These are phyloP conservation scores for Ophthalmolycus amberensis DNA, from an alignment of 2,113 vertebrate genomes.

Conservation along the genomic window DNA sequence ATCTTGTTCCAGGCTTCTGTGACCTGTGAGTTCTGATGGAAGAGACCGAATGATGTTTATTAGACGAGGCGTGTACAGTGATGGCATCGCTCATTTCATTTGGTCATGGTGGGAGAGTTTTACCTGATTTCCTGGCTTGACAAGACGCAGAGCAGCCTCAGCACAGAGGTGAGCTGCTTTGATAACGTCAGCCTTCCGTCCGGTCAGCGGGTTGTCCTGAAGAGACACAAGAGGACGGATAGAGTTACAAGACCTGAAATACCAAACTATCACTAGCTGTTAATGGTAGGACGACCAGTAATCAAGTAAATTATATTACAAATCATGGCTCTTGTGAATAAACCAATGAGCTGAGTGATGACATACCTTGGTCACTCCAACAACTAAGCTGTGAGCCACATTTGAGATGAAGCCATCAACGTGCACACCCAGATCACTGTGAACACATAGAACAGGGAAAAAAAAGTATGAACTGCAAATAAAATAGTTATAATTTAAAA, in stretches of 20 bases:
- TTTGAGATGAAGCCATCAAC: slow-evolving; percentile 97
- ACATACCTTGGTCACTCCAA: slow-evolving; percentile 89
- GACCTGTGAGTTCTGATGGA: slow-evolving; percentile 92
- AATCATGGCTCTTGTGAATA: neutral
- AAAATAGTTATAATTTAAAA: neutral
- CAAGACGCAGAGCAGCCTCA: slow-evolving; percentile 94
- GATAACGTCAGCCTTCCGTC: slow-evolving; percentile 96
- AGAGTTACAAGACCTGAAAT: neutral
- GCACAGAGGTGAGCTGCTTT: slow-evolving; percentile 95
- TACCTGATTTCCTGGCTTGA: slow-evolving; percentile 99
- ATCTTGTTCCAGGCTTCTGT: slow-evolving; percentile 99
- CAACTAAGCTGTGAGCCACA: slow-evolving; percentile 92
- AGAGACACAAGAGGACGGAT: neutral
- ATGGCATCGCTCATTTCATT: neutral
- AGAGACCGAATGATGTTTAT: slow-evolving; percentile 11
- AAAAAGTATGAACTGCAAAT: neutral
- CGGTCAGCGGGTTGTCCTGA: slow-evolving; percentile 91
- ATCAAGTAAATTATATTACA: neutral
- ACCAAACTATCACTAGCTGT: neutral
- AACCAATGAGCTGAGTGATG: neutral
- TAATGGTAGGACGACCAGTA: neutral
- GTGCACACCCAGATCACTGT: slow-evolving; percentile 94
- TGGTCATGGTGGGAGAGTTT: neutral
- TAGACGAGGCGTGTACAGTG: neutral
- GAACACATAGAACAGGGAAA: slow-evolving; percentile 37